These are phyloP conservation scores for Rhabdophis nuchalis DNA, from an alignment of 2,797 vertebrate genomes.

Conservation along the genomic window DNA sequence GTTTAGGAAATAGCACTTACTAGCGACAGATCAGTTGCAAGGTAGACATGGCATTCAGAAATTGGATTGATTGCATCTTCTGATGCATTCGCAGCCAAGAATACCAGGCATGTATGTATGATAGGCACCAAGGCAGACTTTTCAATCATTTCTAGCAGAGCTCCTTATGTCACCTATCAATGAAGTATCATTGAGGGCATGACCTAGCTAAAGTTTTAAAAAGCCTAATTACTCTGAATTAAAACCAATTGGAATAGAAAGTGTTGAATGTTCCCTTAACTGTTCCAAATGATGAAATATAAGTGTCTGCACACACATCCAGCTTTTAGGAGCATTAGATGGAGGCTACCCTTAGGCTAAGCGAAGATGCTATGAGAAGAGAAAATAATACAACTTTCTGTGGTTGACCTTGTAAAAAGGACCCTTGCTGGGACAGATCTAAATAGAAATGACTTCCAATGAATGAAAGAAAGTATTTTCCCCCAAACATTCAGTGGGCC, in stretches of 20 bases:
- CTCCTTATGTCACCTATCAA: background rate
- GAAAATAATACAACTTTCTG: background rate
- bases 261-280: background rate
- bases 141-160: background rate
- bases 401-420: background rate
- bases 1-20: slow-evolving; percentile 37
- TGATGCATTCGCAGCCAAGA: background rate
- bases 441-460: background rate
- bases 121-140: background rate
- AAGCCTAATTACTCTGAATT: background rate
- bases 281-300: background rate
- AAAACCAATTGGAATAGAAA: background rate
- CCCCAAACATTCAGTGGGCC: background rate
- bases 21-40: background rate
- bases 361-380: background rate
- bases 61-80: background rate
- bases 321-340: background rate
- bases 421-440: background rate
- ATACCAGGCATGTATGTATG: too few species aligned
- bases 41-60: background rate
- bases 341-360: background rate
- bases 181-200: background rate
- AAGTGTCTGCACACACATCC: too few species aligned
- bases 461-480: background rate
- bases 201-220: background rate